Evolutionary conservation across 2,888 invertebrate genomes (phyloP), one percentile per base, ranked within the genome.

Genomic region (Folsomia candida): DNA sequence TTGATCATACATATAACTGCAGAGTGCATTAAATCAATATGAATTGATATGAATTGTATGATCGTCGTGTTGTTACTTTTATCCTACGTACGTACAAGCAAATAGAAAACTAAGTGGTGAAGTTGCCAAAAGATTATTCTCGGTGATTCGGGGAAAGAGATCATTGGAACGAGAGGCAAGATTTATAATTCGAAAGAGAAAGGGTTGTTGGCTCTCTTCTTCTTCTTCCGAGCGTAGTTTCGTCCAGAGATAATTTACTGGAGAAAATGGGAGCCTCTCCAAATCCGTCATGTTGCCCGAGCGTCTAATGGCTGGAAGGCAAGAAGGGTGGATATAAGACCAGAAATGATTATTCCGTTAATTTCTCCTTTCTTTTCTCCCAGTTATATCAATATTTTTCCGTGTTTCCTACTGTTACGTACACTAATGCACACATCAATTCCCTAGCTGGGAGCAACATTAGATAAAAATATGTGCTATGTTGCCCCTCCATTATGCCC

Each of bases 311-410:
- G 47, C 47, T 47, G 47, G 47, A 47, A 47, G 47, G 47, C 47
- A 47, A 47, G 47, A 18, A n/a, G n/a, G n/a, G 47, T 47, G n/a
- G n/a, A n/a, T n/a, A n/a, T 11, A 47, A 47, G 47, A 47, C 47
- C n/a, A 22, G 25, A 57, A 57, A 66, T 66, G 66, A 66, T 66
- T 66, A 66, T 57, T 66, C 66, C 66, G 54, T 57, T 66, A 66
- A 66, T 66, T 66, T 66, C 57, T 66, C 66, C 66, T 57, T 27
- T 28, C 29, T 47, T 11, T 47, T 47, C 18, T 47, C 47, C 18
- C 47, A 18, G 47, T 47, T 47, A 47, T 47, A 9, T 47, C 57
- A 66, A 29, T 57, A 66, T 66, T 66, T 66, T 29, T 57, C 66
- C n/a, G 11, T 20, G 29, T n/a, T n/a, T n/a, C n/a, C n/a, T n/a